Evolutionary conservation across 2,113 vertebrate species (phyloP), one percentile per base, ranked within the genome.

Genomic region (Trachemys scripta): DNA sequence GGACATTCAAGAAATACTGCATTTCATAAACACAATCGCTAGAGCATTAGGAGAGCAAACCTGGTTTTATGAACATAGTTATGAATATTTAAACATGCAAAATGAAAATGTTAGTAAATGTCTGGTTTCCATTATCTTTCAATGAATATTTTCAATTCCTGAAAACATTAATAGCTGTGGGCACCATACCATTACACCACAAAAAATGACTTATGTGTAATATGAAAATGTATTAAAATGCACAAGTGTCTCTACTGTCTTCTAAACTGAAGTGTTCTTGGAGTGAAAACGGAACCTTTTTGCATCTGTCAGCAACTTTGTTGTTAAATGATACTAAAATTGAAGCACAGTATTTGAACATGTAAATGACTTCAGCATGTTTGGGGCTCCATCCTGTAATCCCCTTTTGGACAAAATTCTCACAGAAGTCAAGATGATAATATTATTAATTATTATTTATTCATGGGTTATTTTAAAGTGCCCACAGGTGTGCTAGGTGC

Each of bases 21-120:
- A 35, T 97, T 98, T 98, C 98, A 98, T 98, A 98, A 98, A 90
- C 96, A 94, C 95, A 92, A 95, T 97, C 93, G 95, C 93, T 96
- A 79, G 86, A 95, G 96, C 94, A 97, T 98, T 95, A 96, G 94
- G 97, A 97, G 93, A 97, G 95, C 93, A 98, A 98, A 97, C 97
- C 94, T 97, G 96, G 96, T 97, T 96, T 98, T 98, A 97, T 98
- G 96, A 97, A 98, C 97, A 97, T 93, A 95, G 95, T 96, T 97
- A 98, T 98, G 97, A 98, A 98, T 98, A 98, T 98, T 98, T 98
- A 98, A 98, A 97, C 96, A 97, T 83, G 91, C 94, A 97, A 98
- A 98, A 98, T 98, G 98, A 98, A 98, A 98, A 97, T 96, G 97
- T 98, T 98, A 94, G 98, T 98, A 98, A 98, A 98, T 98, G 97